Percentiles rank a stretch among this genome's conserved stretches.
These are phyloP conservation scores for Jaculus jaculus DNA, from an alignment of 2,113 vertebrate genomes.

Conservation along the genomic window DNA sequence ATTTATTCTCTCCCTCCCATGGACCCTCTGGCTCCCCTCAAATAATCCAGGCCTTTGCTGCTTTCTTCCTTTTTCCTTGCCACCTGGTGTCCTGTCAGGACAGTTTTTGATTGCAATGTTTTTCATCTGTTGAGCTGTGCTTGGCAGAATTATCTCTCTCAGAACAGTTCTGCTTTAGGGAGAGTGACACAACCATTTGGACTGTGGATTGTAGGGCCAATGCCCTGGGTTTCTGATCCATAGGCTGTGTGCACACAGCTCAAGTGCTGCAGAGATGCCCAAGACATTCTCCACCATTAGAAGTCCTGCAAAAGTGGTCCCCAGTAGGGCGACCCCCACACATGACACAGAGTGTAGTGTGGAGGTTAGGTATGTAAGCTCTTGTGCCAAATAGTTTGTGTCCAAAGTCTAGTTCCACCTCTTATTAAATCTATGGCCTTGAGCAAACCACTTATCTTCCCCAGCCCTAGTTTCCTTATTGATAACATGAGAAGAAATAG, in stretches of 20 bases:
- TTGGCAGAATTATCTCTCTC: conserved; percentile 51
- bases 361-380: not conserved
- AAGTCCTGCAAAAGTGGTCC: not conserved
- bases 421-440: conserved; percentile 30
- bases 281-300: not conserved
- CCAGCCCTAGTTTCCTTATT: not conserved
- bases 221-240: not conserved
- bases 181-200: conserved; percentile 28
- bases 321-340: not conserved
- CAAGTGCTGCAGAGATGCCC: not conserved
- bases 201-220: not conserved
- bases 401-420: not conserved
- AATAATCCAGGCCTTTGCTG: conserved; percentile 59
- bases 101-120: conserved; percentile 47
- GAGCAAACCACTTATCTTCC: not conserved
- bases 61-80: conserved; percentile 59
- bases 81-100: conserved; percentile 63
- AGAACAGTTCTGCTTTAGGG: conserved; percentile 44
- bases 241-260: not conserved
- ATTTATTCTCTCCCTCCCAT: conserved; percentile 62
- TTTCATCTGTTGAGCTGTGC: conserved; percentile 57
- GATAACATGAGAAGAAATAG: not conserved
- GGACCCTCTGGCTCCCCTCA: conserved; percentile 39
- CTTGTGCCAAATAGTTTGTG: not conserved
- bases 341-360: not conserved